A percentile compares a stretch with the other conserved stretches of the same genome.
Evolutionary conservation across 2,797 vertebrate genomes (phyloP).

Genomic region (Nyctibius grandis): DNA sequence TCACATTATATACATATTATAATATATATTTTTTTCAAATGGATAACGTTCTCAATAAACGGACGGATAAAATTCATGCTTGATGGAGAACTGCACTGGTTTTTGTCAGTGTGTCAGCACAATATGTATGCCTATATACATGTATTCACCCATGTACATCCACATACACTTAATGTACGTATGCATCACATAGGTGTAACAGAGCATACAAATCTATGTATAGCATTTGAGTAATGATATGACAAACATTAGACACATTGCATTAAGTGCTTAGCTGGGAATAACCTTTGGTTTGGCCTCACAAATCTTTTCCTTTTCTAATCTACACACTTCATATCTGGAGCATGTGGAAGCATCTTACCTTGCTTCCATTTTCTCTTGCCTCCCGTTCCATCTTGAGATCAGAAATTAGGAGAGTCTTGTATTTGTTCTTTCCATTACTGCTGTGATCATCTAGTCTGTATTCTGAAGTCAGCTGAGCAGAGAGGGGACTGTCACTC

Average conservation of each 20-base stretch:
- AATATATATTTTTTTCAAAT: background rate
- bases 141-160: background rate
- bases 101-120: background rate
- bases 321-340: conserved; percentile 20
- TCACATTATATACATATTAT: background rate
- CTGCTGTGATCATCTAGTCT: conserved; percentile 78
- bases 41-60: background rate
- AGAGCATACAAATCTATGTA: background rate
- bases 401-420: conserved; percentile 80
- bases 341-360: conserved; percentile 63
- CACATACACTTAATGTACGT: background rate
- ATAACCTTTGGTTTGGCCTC: background rate
- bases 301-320: conserved; percentile 11
- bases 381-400: conserved; percentile 81
- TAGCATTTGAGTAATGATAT: conserved; percentile 1
- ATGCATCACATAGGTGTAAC: background rate
- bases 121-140: background rate
- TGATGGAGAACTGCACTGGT: background rate
- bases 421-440: conserved; percentile 82
- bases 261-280: conserved; percentile 3
- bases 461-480: conserved; percentile 79
- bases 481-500: conserved; percentile 81
- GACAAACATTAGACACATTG: conserved; percentile 19
- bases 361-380: conserved; percentile 85
- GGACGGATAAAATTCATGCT: background rate